Evolutionary conservation across 2,797 vertebrate genomes (phyloP).

Genomic region (Gadopsis bispinosus): DNA sequence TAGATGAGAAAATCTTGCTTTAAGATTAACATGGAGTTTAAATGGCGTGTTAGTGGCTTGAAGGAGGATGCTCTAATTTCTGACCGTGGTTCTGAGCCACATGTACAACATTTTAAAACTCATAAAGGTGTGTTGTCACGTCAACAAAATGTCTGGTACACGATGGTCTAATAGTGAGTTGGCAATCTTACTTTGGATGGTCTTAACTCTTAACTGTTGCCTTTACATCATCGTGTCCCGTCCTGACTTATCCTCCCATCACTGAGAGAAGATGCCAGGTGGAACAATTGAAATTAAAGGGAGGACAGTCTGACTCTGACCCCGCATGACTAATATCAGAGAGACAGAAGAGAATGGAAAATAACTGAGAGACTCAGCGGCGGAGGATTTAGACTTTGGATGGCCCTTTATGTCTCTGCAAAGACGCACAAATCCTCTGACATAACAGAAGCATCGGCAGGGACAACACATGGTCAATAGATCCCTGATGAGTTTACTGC

Average conservation of each 20-base stretch:
- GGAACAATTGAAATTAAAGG: constrained; percentile 50
- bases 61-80: constrained; percentile 7
- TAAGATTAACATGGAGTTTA: constrained; percentile 28
- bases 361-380: constrained; percentile 43
- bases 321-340: constrained; percentile 28
- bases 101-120: constrained; percentile 1
- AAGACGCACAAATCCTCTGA: constrained; percentile 74
- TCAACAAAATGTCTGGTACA: constrained; percentile 17
- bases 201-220: background rate
- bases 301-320: constrained; percentile 38
- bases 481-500: constrained; percentile 53
- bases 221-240: background rate
- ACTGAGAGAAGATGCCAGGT: constrained; percentile 24
- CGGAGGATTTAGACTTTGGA: constrained; percentile 60
- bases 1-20: constrained; percentile 10
- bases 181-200: background rate
- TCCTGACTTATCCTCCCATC: constrained; percentile 1
- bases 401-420: constrained; percentile 67
- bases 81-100: background rate
- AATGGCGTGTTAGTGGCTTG: constrained; percentile 25
- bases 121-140: background rate
- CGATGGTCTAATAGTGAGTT: background rate
- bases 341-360: constrained; percentile 50
- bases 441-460: constrained; percentile 59
- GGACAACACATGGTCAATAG: constrained; percentile 62